These are phyloP conservation scores for Galaxias olidus DNA, from an alignment of 2,797 vertebrate species.

Conservation along the genomic window DNA sequence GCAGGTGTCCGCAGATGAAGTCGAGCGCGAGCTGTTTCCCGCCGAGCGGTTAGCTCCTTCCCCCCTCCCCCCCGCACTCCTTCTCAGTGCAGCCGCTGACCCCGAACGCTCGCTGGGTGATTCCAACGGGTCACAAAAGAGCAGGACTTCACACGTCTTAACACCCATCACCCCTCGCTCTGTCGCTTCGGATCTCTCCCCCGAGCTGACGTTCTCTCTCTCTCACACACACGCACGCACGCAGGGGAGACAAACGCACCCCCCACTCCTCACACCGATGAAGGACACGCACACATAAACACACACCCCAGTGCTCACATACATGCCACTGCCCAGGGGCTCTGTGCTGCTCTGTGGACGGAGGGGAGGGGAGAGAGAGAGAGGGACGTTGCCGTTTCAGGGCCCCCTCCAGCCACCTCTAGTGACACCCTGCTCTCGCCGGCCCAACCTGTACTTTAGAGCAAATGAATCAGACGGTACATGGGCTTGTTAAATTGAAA, in stretches of 20 bases:
- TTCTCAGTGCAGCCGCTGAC: slow-evolving; percentile 46
- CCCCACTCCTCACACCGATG: too few species aligned
- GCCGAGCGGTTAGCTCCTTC: slow-evolving; percentile 37
- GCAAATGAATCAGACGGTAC: slow-evolving; percentile 68
- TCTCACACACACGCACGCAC: slow-evolving; percentile 12
- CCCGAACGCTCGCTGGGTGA: slow-evolving; percentile 58
- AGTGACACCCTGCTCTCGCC: slow-evolving; percentile 68
- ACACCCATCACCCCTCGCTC: slow-evolving; percentile 34
- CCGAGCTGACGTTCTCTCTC: slow-evolving; percentile 23
- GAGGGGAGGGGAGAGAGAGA: slow-evolving; percentile 6
- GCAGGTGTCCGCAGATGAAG: slow-evolving; percentile 48
- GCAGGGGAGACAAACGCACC: neutral
- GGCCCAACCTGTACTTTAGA: slow-evolving; percentile 69
- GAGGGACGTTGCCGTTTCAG: slow-evolving; percentile 51
- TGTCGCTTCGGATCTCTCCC: slow-evolving; percentile 14
- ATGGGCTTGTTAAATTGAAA: slow-evolving; percentile 75
- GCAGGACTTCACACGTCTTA: slow-evolving; percentile 59
- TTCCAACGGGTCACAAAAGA: slow-evolving; percentile 65
- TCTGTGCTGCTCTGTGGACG: neutral
- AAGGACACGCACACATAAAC: too few species aligned
- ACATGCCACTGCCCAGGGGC: too few species aligned
- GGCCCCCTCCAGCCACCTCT: slow-evolving; percentile 71
- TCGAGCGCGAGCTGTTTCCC: slow-evolving; percentile 53
- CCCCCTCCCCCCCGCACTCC: slow-evolving; percentile 38
- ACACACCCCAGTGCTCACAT: too few species aligned